Conservation (phyloP, 1,140 invertebrate species). For the Sarcophaga bullata region DNA sequence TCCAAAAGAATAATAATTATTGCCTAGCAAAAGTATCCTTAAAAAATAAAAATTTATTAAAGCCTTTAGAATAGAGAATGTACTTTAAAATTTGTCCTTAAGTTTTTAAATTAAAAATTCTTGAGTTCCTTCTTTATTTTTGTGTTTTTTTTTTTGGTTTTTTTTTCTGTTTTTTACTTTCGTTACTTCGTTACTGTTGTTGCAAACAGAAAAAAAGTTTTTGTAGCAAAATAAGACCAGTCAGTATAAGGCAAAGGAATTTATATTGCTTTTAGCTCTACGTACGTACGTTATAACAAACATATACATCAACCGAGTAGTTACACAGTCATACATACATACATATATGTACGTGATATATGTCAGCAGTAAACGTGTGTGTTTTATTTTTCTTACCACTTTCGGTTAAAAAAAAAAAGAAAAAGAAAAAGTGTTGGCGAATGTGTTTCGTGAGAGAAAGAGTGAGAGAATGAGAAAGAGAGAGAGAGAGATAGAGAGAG, state of each 20-base stretch:
- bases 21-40: too few species aligned
- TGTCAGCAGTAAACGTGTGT: neutral
- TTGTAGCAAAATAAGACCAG: constrained; percentile 7
- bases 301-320: too few species aligned
- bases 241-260: neutral
- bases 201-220: neutral
- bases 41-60: too few species aligned
- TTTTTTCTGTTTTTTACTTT: neutral
- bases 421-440: neutral
- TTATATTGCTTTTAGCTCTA: neutral
- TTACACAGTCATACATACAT: neutral
- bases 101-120: constrained; percentile 10
- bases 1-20: neutral
- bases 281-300: too few species aligned
- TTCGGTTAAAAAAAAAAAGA: too few species aligned
- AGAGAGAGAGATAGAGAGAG: too few species aligned
- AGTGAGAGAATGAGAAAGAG: too few species aligned
- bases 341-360: constrained; percentile 1
- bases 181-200: neutral
- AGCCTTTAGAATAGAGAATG: too few species aligned
- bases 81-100: neutral
- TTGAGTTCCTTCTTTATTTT: neutral
- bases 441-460: neutral
- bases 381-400: too few species aligned
- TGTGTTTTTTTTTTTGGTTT: too few species aligned